Evolutionary conservation across 30 jellyfish, hydroid and myxozoan species (phyloP), one percentile per base, ranked within the genome.

Genomic region (Aurelia aurita): DNA sequence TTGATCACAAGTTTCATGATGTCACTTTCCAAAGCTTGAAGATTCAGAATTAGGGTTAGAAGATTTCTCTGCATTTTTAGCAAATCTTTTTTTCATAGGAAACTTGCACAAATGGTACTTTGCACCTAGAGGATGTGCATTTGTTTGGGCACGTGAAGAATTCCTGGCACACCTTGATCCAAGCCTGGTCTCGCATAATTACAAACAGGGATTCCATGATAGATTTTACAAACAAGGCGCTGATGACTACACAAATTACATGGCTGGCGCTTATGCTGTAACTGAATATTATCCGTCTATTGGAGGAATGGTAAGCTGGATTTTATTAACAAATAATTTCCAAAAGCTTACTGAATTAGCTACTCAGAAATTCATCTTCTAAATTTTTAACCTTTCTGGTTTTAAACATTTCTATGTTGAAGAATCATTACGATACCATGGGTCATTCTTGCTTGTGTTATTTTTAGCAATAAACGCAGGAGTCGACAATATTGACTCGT

Each of bases 241-340:
- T 9, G 92, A 86, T 62, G 96, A 95, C 70, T 73, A 79, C 82
- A 67, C 98, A 31, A 96, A 89, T 49, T 75, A 34, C 23, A 46
- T 95, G 44, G 89, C 99, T 39, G 99, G 96, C 1, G 97, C 91
- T 3, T 87, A 78, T 72, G 97, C 99, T 57, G 97, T 89, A 18
- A 74, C 85, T 43, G 85, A 85, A 19, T 95, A 83, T 73, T 85
- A 84, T 90, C 89, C 96, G 27, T 84, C 94, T 11, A 74, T 95
- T 29, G 99, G 99, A 3, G 99, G 99, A 5, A 58, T 95, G 88
- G 99, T 95, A 85, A 74, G 97, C 51, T n/a, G n/a, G n/a, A 83
- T 58, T 83, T 45, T 75, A 83, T 54, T 83, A 70, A 83, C 93
- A 83, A 83, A 83, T 70, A 63, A 81, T 83, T 83, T 29, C 77